These are phyloP conservation scores for Cheilosia variabilis DNA, from an alignment of 2,888 invertebrate genomes.

Conservation along the genomic window DNA sequence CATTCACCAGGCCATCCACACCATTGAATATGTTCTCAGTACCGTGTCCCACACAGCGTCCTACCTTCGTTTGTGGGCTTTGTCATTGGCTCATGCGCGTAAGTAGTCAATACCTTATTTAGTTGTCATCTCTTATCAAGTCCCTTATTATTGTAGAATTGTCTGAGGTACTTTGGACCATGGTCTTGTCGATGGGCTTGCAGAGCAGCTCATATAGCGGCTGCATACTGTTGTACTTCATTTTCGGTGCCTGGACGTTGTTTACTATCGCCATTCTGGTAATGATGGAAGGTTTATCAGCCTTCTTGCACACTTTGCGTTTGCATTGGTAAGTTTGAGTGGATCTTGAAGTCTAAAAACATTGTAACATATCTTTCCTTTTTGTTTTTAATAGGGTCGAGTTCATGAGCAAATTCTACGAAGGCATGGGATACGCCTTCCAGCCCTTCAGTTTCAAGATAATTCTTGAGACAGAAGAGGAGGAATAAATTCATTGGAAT, in stretches of 20 bases:
- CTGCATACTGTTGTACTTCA: slow-evolving; percentile 89
- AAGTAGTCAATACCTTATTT: slow-evolving; percentile 81
- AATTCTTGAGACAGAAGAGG: slow-evolving; percentile 87
- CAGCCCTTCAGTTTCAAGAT: slow-evolving; percentile 93
- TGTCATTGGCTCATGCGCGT: slow-evolving; percentile 97
- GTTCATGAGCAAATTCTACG: slow-evolving; percentile 98
- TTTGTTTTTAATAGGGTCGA: slow-evolving; percentile 90
- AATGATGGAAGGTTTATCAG: slow-evolving; percentile 99
- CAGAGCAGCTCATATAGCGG: slow-evolving; percentile 87
- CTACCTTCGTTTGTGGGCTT: slow-evolving; percentile 97
- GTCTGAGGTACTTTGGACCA: slow-evolving; percentile 95
- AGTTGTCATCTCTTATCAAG: neutral
- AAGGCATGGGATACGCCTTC: slow-evolving; percentile 92
- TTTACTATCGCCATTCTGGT: slow-evolving; percentile 97
- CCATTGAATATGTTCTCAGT: slow-evolving; percentile 97
- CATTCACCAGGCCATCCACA: slow-evolving; percentile 97
- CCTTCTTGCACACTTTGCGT: slow-evolving; percentile 98
- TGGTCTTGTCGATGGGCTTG: slow-evolving; percentile 93
- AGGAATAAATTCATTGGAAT: slow-evolving; percentile 75
- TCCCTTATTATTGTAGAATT: slow-evolving; percentile 87
- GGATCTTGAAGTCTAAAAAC: neutral
- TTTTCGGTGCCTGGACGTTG: slow-evolving; percentile 95
- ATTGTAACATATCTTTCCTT: neutral
- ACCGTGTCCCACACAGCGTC: slow-evolving; percentile 98
- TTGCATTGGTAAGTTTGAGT: slow-evolving; percentile 91